These are phyloP conservation scores for Crocallis elinguaria DNA, from an alignment of 2,888 invertebrate species.

Conservation along the genomic window DNA sequence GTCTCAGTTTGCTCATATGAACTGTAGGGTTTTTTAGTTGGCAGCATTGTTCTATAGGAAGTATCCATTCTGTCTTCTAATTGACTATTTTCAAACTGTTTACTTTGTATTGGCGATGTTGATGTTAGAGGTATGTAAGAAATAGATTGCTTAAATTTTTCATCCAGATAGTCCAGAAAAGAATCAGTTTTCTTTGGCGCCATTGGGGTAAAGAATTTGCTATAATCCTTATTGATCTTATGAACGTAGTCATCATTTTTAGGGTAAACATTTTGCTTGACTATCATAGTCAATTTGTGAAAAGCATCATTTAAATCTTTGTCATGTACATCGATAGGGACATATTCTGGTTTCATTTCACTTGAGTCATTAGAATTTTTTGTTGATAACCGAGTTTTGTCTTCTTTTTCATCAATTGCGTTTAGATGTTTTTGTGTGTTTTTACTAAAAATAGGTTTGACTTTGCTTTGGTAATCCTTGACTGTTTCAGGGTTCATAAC, in stretches of 20 bases:
- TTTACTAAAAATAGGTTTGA: conserved; percentile 7
- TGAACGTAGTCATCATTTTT: conserved; percentile 46
- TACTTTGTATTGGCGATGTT: neutral
- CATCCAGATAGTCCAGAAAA: conserved; percentile 4
- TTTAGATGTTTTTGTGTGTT: conserved; percentile 4
- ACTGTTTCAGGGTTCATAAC: conserved; percentile 20
- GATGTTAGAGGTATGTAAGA: neutral
- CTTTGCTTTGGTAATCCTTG: conserved; percentile 25
- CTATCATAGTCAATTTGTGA: conserved; percentile 53
- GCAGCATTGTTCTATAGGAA: conserved; percentile 37
- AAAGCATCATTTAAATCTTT: conserved; percentile 50
- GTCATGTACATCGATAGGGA: conserved; percentile 24
- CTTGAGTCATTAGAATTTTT: conserved; percentile 2
- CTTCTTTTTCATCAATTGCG: conserved; percentile 6
- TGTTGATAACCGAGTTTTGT: neutral
- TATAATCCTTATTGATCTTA: conserved; percentile 46
- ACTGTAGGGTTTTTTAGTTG: conserved; percentile 29
- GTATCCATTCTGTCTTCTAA: conserved; percentile 13
- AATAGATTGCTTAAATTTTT: conserved; percentile 6
- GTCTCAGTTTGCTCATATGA: conserved; percentile 30
- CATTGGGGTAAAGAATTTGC: conserved; percentile 39
- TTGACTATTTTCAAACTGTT: neutral
- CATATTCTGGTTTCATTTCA: conserved; percentile 11
- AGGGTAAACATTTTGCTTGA: conserved; percentile 57
- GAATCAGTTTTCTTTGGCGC: conserved; percentile 3